phyloP scores from a whole-genome alignment of 30 jellyfish, hydroid and myxozoan genomes.

The Sanderia malayensis region DNA sequence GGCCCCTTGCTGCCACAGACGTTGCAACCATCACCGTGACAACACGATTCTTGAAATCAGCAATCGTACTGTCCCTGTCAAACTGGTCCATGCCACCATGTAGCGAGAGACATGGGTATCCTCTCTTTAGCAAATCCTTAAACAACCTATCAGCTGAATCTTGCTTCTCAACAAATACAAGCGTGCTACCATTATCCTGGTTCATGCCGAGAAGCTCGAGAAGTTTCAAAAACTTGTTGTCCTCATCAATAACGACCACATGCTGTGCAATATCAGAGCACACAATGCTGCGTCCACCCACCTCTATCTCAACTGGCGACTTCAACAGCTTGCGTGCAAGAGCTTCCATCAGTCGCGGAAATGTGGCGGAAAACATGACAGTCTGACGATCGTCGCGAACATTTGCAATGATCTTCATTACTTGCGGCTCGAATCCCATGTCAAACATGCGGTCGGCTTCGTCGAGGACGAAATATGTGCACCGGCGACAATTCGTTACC shows the following conservation, averaged over 20 bases:
- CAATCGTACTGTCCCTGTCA: constrained; percentile 97
- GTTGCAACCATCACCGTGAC: constrained; percentile 95
- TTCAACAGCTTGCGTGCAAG: constrained; percentile 88
- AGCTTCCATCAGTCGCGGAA: constrained; percentile 97
- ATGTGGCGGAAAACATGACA: constrained; percentile 97
- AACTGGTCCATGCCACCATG: constrained; percentile 99
- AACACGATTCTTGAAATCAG: constrained; percentile 95
- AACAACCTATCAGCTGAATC: constrained; percentile 94
- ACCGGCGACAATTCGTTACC: constrained; percentile 95
- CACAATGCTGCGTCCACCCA: constrained; percentile 97
- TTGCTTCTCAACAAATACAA: constrained; percentile 95
- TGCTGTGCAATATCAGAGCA: constrained; percentile 95
- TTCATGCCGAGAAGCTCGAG: constrained; percentile 90
- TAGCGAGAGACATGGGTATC: constrained; percentile 95
- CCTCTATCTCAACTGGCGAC: constrained; percentile 93
- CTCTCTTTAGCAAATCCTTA: constrained; percentile 88
- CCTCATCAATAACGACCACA: constrained; percentile 90
- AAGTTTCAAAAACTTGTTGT: constrained; percentile 86
- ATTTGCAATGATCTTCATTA: constrained; percentile 81
- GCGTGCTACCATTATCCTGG: constrained; percentile 89
- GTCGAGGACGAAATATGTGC: constrained; percentile 94
- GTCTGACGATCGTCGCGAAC: constrained; percentile 97
- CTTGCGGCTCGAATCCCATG: constrained; percentile 99
- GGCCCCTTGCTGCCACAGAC: constrained; percentile 99
- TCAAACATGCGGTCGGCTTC: constrained; percentile 99